Conservation (phyloP, 2,113 vertebrate genomes). For the Crotalus horridus region DNA sequence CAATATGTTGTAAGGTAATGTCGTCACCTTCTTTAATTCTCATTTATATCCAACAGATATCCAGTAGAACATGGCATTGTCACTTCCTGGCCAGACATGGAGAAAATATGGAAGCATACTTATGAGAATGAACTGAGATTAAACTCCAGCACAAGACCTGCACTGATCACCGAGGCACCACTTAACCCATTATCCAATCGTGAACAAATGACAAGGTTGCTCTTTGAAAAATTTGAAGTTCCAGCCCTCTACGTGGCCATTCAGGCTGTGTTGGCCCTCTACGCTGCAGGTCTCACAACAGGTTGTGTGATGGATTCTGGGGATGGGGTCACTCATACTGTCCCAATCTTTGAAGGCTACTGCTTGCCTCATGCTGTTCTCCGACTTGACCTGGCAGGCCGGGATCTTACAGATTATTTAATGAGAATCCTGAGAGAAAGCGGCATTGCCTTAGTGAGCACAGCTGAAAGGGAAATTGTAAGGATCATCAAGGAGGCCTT, state of each 20-base stretch:
- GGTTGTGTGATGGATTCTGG: slow-evolving; percentile 48
- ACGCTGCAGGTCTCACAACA: slow-evolving; percentile 50
- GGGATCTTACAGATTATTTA: slow-evolving; percentile 67
- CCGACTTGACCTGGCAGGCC: slow-evolving; percentile 43
- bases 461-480: slow-evolving; percentile 44
- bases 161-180: slow-evolving; percentile 48
- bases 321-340: slow-evolving; percentile 36
- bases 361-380: slow-evolving; percentile 52
- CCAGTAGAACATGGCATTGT: slow-evolving; percentile 48
- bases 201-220: slow-evolving; percentile 44
- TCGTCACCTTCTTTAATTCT: background rate
- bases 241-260: slow-evolving; percentile 57
- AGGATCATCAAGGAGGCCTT: slow-evolving; percentile 45
- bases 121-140: slow-evolving; percentile 48
- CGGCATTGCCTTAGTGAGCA: slow-evolving; percentile 58
- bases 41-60: slow-evolving; percentile 27
- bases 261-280: slow-evolving; percentile 56
- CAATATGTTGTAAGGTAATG: rapidly evolving
- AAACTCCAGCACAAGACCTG: slow-evolving; percentile 37
- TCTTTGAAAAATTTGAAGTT: slow-evolving; percentile 50
- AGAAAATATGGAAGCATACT: slow-evolving; percentile 49
- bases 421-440: slow-evolving; percentile 69
- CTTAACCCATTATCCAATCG: slow-evolving; percentile 47
- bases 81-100: slow-evolving; percentile 51
- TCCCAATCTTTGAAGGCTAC: slow-evolving; percentile 57